phyloP scores from a whole-genome alignment of 2,797 vertebrate species.

The Sebastes steindachneri region DNA sequence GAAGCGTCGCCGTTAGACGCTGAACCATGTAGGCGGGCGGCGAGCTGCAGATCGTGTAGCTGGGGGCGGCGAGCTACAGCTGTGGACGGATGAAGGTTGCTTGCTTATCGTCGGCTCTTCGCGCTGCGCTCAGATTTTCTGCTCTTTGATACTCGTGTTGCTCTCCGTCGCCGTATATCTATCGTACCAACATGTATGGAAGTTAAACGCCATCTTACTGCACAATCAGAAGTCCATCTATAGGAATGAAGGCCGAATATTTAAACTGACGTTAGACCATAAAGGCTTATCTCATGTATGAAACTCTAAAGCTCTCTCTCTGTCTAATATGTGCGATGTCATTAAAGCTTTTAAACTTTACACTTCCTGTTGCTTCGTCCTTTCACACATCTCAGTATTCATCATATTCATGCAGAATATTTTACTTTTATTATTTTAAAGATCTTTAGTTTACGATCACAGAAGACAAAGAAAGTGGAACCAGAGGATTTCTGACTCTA shows the following conservation, averaged over 20 bases:
- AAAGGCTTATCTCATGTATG: constrained; percentile 73
- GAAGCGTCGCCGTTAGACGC: constrained; percentile 80
- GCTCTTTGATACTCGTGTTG: constrained; percentile 95
- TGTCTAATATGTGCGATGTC: constrained; percentile 67
- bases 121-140: constrained; percentile 80
- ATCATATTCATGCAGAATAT: too few species aligned
- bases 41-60: too few species aligned
- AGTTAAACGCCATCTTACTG: constrained; percentile 84
- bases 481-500: not conserved
- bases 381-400: too few species aligned
- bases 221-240: constrained; percentile 74
- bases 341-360: constrained; percentile 75
- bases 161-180: constrained; percentile 94
- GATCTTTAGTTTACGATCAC: not conserved
- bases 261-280: constrained; percentile 63
- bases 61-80: too few species aligned
- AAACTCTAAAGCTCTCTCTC: constrained; percentile 78
- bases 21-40: too few species aligned
- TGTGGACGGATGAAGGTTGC: constrained; percentile 78
- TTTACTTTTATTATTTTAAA: too few species aligned
- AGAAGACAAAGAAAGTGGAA: not conserved
- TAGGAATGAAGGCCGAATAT: constrained; percentile 89
- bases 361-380: not conserved
- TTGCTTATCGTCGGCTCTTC: constrained; percentile 86
- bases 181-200: constrained; percentile 88